phyloP scores from a whole-genome alignment of 2,888 invertebrate species.

The Craniophora ligustri region DNA sequence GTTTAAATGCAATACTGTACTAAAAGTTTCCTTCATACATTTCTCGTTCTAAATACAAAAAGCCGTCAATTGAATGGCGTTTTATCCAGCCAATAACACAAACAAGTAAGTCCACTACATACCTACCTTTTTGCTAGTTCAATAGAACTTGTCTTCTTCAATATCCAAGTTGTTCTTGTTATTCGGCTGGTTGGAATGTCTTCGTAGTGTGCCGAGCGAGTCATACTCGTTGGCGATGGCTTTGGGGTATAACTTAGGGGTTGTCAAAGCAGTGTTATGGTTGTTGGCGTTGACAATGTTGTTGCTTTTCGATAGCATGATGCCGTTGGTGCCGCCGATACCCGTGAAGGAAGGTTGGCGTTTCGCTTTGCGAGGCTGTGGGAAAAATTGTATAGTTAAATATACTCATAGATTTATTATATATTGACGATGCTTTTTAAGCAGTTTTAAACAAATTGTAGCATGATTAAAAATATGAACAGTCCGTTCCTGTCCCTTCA shows the following conservation, averaged over 20 bases:
- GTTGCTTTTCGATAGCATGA: slow-evolving; percentile 88
- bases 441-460: no score
- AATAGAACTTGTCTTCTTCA: slow-evolving; percentile 91
- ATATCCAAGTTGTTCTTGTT: slow-evolving; percentile 89
- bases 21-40: no score
- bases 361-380: slow-evolving; percentile 87
- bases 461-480: no score
- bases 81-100: no score
- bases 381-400: slow-evolving; percentile 14
- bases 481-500: no score
- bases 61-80: no score
- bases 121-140: slow-evolving; percentile 56
- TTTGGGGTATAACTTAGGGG: slow-evolving; percentile 91
- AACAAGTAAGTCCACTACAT: slow-evolving; percentile 5
- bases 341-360: slow-evolving; percentile 92
- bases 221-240: slow-evolving; percentile 93
- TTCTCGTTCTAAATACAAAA: no score
- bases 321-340: slow-evolving; percentile 83
- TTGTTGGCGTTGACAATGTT: slow-evolving; percentile 90
- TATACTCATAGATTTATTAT: neutral
- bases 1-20: no score
- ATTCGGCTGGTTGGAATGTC: slow-evolving; percentile 93
- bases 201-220: slow-evolving; percentile 91
- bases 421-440: neutral
- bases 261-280: slow-evolving; percentile 88